Evolutionary conservation across 2,113 vertebrate species (phyloP), one percentile per base, ranked within the genome.

Genomic region (Empidonax traillii): DNA sequence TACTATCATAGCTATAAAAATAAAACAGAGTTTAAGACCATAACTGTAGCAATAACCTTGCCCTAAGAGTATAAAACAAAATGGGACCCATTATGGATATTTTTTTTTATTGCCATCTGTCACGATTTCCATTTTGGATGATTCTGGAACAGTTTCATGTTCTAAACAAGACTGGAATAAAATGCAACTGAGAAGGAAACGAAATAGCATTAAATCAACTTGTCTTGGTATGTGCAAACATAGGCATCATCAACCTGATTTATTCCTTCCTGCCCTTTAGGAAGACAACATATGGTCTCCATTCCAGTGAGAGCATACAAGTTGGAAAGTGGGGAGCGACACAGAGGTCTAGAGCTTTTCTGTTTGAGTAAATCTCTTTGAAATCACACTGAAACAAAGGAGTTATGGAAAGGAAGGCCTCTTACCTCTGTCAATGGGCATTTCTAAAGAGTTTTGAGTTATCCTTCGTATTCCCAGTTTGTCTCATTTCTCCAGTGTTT

Each of bases 31-130:
- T 92, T 97, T 95, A 94, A 93, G 92, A 97, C 93, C 85, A 87
- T 95, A 97, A 93, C 92, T 87, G 85, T 89, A 89, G 85, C 73
- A 95, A 94, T 96, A 97, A 97, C 86, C 71, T 94, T 93, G 87
- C 52, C 90, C 61, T 97, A 91, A 96, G 94, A 94, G 94, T 88
- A 88, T 91, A 94, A 94, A 96, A 93, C 68, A 95, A 96, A 97
- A 89, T 85, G 94, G 51, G 90, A 73, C 24, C 77, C 53, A 93
- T 96, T 94, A 94, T 78, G 85, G 46, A 46, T 89, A 31, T 31
- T 47, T 78, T 94, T 78, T 87, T 94, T 97, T 63, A 94, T 93
- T 96, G 78, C 93, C 94, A 95, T 97, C 97, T 98, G 95, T 94
- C 94, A 96, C 39, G 41, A 93, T 92, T 93, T 95, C 90, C 94